Base-by-base conservation (phyloP, 1,140 invertebrate species). In the Armadillidium nasatum region DNA sequence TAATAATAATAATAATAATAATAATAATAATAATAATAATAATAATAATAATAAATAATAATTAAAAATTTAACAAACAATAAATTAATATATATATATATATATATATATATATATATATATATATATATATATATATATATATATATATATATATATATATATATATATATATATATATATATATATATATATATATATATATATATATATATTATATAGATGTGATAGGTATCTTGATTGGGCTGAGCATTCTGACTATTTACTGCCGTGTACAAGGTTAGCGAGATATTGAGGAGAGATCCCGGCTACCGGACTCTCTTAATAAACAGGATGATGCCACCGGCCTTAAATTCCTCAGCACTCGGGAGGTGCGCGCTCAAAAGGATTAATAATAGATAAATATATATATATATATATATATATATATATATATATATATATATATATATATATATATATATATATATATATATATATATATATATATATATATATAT, bases 131-230 rank as follows among this genome's bases (percentile, higher is more conserved):
- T 60, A 60, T 60, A 60, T 60, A 60, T 19, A 60, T 19, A 60
- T 19, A 60, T 15, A 60, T 60, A 60, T 60, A 70, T 70, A 70
- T 22, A 70, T 70, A 70, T 70, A 22, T 70, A 70, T 70, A 70
- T 22, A 70, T 70, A 22, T 22, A 22, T 22, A 22, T 22, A 22
- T 70, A 70, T 70, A 70, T 70, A 70, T 33, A 70, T 70, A 70
- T 70, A 70, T 70, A 70, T 70, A 33, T 70, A 70, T 33, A 70
- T 70, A 70, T 70, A 70, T 70, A 70, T 70, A 22, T 33, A 70
- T 70, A 70, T 70, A 70, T 70, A 70, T 70, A 22, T 33, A 70
- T 70, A 70, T 70, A 70, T 69, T 10, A 10, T 50, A 60, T 2
- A 19, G 7, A 60, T 60, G 11, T 23, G 11, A 22, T 22, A 22